Evolutionary conservation across 2,888 invertebrate genomes (phyloP), one percentile per base, ranked within the genome.

Genomic region (Pharmacophagus antenor): DNA sequence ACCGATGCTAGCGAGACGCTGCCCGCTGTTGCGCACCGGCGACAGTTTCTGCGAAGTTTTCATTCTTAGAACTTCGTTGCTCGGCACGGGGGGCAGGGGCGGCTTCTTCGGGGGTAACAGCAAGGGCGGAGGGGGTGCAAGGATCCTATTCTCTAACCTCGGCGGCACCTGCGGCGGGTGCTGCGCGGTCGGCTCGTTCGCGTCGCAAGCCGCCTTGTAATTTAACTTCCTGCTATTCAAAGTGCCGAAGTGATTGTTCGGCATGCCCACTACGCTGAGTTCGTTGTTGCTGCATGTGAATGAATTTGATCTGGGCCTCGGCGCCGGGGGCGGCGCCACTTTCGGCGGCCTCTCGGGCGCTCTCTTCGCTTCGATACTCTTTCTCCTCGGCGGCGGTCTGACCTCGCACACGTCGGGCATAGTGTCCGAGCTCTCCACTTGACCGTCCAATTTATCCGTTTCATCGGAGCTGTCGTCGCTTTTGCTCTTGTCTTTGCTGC

Each of bases 311-410:
- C 92, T 77, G 23, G 92, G 92, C 69, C 92, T 77, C 0, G 92
- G 85, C 41, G 91, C 92, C 22, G 92, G 91, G 0, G 84, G 76
- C 0, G 88, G 85, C 1, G 87, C 78, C 59, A 86, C 91, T 73
- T 95, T 95, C 1, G 94, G 94, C 12, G 95, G 95, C 72, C 95
- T 85, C 62, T 93, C 94, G 0, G 95, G 95, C 12, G 94, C 93
- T 72, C 89, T 92, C 47, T 85, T 82, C 21, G 70, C 74, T 53
- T 93, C 93, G 0, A 85, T 85, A 67, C 91, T 91, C 73, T 92
- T 91, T 79, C 89, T 88, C 65, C 93, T 84, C 4, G 94, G 94
- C 18, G 94, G 94, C 2, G 94, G 94, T 70, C 92, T 89, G n/a
- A 94, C 82, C 73, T 88, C 91, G 65, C 87, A 89, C 23, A 90